Base-by-base conservation (phyloP, 2,113 vertebrate genomes). In the Pygoscelis adeliae region DNA sequence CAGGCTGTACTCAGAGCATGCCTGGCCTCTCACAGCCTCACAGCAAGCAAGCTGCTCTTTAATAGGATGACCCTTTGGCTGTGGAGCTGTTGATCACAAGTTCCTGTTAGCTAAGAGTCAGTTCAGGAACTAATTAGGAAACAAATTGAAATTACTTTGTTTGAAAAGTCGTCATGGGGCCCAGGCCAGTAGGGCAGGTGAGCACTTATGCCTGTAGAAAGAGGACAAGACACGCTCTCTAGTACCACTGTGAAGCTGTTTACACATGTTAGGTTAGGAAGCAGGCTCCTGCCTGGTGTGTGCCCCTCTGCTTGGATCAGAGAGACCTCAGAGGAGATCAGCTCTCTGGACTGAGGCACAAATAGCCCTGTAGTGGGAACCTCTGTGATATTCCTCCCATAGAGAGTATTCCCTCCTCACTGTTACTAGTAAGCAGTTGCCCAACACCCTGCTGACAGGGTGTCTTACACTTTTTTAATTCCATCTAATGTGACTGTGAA, bases 91-190 rank as follows among this genome's bases (percentile, higher is more conserved):
- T 91, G 70, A 19, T 52, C 61, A 5, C 80, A 65, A 52, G 52
- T 56, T 83, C 23, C 81, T 66, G 52, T 52, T 59, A 55, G 70
- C 53, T 13, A 11, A 36, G 38, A 84, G 77, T 84, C 80, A 30
- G 18, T 6, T 55, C 63, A 81, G 76, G 70, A 89, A 36, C 77
- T 82, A 82, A 84, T 96, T 87, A 89, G 81, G 80, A 18, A 86
- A 30, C 42, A 71, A 67, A 78, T 6, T 71, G 61, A 44, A 79
- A 76, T 71, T 0, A 3, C 40, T 93, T 9, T 40, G 34, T 89
- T 87, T 88, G 69, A 53, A 13, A 89, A 91, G 76, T 36, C 58
- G n/a, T 61, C 74, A 4, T 11, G 17, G 34, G 26, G 46, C 56
- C 20, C 61, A 30, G 61, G 55, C n/a, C 49, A 20, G 59, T 10